Base-by-base conservation (phyloP, 2,888 invertebrate species). In the Onchidella celtica region DNA sequence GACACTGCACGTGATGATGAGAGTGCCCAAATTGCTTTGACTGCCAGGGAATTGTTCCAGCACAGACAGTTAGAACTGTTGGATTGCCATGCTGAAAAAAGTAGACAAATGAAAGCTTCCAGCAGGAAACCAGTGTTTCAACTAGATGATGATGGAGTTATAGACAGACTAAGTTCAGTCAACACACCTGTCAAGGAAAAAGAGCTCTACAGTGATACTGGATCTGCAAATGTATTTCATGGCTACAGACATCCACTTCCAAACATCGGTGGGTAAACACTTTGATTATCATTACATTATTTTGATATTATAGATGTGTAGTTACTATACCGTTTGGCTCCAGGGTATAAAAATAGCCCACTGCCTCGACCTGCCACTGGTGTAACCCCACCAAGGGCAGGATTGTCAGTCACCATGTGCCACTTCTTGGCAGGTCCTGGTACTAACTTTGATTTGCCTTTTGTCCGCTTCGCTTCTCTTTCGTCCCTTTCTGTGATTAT, bases 51-150 rank as follows among this genome's bases (percentile, higher is more conserved):
- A 24, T 32, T 36, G 14, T 69, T 36, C 3, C 57, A 69, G 14
- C 68, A 40, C n/a, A 55, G 61, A 32, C n/a, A 38, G 38, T 34
- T 29, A 21, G 17, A 70, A 38, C 1, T 55, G 3, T 40, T 72
- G 38, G 55, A 55, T 11, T 55, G 27, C 2, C 75, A 38, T 34
- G 29, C 27, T 72, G 17, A 55, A 34, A 77, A 24, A 36, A 24
- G 17, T 14, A 4, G 1, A 14, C 29, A 24, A 40, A 11, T 14
- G 34, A 0, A 17, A 40, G 4, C 38, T 27, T 24, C 57, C 32
- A 81, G 87, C 72, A 86, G 86, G 9, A 87, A 87, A 72, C 89
- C 89, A 32, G 87, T 88, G 47, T 89, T 88, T 74, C 87, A 88
- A 55, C 83, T 90, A n/a, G 90, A 89, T 73, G 86, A 88, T 66